Evolutionary conservation across 2,797 vertebrate species (phyloP).

Genomic region (Sciurus vulgaris): DNA sequence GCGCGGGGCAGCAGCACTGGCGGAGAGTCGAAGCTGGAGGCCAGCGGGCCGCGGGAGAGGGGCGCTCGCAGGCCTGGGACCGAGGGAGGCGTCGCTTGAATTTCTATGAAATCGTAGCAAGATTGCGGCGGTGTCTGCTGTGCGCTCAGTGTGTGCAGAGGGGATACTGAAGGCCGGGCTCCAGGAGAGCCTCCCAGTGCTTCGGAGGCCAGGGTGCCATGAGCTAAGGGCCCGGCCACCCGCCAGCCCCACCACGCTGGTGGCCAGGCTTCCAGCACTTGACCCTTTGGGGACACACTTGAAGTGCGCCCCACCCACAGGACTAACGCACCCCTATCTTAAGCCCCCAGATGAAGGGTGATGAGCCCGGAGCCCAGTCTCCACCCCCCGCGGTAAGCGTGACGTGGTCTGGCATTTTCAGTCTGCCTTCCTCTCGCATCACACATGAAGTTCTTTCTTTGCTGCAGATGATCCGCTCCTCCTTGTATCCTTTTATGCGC

Average conservation of each 20-base stretch:
- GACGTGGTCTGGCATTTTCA: not conserved
- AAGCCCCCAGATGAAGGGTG: no score
- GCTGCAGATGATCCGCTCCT: not conserved
- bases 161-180: rapidly evolving
- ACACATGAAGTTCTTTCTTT: not conserved
- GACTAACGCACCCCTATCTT: not conserved
- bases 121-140: no score
- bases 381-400: not conserved
- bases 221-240: not conserved
- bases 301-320: not conserved
- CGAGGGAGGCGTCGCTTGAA: slow-evolving; percentile 4
- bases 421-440: not conserved
- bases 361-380: no score
- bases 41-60: no score
- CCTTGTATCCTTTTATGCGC: no score
- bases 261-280: not conserved
- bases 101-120: not conserved
- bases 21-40: slow-evolving; percentile 26
- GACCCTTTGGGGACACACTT: not conserved
- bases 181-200: no score
- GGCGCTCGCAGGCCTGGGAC: not conserved
- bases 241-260: no score
- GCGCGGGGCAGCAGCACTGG: slow-evolving; percentile 90
- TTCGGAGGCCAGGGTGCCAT: not conserved
- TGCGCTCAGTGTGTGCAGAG: no score